Evolutionary conservation across 2,113 vertebrate species (phyloP), one percentile per base, ranked within the genome.

Genomic region (Daphoenositta chrysoptera): DNA sequence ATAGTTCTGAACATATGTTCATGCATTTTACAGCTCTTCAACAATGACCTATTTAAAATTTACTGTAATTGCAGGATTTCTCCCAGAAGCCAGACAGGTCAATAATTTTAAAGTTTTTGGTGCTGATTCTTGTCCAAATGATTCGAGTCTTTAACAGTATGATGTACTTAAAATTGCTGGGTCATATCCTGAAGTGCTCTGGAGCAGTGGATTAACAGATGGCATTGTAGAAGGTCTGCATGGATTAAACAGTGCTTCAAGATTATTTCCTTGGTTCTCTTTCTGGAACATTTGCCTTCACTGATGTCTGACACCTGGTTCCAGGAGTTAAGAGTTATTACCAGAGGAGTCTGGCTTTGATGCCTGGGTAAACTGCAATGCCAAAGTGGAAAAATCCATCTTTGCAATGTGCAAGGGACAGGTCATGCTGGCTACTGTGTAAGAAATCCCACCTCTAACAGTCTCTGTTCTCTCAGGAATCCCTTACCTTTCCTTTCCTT

Each of bases 1-100:
- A 63, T 56, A 83, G 40, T 80, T 92, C 64, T 80, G 60, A 95
- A 92, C 70, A 83, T 2, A 14, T n/a, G 60, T 68, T 91, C 58
- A 47, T 66, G 60, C 63, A 91, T 90, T 87, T 96, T 77, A 94
- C 87, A 96, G 39, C 33, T 90, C 81, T 83, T 69, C 54, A 90
- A 90, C 64, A 93, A 47, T 7, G 10, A 90, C 85, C 80, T 15
- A 54, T 65, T 24, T 16, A 68, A 72, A 42, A 69, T 51, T 56
- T 65, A 80, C 30, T 90, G 7, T 50, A 93, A 86, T 47, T 70
- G 60, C 30, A 90, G 31, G 39, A 61, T 54, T 86, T 47, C 31
- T 83, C 42, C 64, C 78, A 70, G 47, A 53, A 88, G 63, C 56
- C 48, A 90, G 47, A 80, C 60, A 85, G 39, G 28, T 80, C n/a